A percentile compares a stretch with the other conserved stretches of the same genome.
Conservation (phyloP, 2,113 vertebrate genomes). For the Oncorhynchus keta region DNA sequence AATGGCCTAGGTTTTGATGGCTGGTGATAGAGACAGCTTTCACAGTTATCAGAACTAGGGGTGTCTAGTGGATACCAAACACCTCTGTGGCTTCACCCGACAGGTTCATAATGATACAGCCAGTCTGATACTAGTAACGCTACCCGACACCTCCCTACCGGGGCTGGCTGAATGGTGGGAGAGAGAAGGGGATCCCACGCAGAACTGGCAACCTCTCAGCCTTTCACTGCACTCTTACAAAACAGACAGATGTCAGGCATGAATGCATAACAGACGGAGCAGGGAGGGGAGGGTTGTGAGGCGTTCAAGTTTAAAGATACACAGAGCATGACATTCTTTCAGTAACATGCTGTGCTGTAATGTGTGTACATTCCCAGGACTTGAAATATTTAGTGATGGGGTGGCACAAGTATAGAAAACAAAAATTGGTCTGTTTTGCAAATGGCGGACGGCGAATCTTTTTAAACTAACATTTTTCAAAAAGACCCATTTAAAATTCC, state of each 20-base stretch:
- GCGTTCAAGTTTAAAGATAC: conserved; percentile 67
- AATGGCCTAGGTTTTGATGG: conserved; percentile 3
- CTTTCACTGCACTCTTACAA: conserved; percentile 60
- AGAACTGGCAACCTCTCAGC: conserved; percentile 59
- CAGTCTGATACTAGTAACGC: conserved; percentile 29
- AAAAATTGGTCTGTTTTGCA: too few species aligned
- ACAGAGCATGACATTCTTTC: conserved; percentile 40
- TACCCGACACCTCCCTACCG: conserved; percentile 26
- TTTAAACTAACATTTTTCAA: too few species aligned
- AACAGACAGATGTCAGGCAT: conserved; percentile 72
- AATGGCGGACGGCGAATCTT: too few species aligned
- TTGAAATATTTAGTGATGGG: too few species aligned
- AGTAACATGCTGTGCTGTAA: conserved; percentile 18
- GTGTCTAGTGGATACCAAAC: conserved; percentile 1
- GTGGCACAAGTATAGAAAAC: too few species aligned
- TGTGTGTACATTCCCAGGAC: not conserved
- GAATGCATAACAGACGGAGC: conserved; percentile 62
- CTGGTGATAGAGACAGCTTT: conserved; percentile 44
- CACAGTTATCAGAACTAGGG: conserved; percentile 18
- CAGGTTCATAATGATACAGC: conserved; percentile 43
- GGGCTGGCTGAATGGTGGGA: conserved; percentile 43
- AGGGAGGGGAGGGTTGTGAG: conserved; percentile 8
- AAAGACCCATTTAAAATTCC: too few species aligned
- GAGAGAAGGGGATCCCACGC: conserved; percentile 67
- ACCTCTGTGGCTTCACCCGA: conserved; percentile 42